Base-by-base conservation (phyloP, 2,888 invertebrate genomes). In the Drosophila cognata region DNA sequence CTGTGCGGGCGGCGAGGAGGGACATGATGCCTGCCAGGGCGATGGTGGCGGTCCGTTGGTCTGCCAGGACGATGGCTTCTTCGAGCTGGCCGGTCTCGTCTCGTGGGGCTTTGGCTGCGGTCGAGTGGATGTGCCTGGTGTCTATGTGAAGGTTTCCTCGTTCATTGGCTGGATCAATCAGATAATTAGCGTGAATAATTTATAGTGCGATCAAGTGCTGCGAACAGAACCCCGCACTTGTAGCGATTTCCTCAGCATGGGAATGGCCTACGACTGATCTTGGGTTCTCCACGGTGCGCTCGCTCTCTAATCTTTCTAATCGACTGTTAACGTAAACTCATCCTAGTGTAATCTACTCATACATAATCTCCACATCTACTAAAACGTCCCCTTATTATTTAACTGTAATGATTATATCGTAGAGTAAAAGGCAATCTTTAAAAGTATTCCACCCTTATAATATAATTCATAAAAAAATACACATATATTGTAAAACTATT, bases 101-200 rank as follows among this genome's bases (percentile, higher is more conserved):
- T 98, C 98, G 2, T 99, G 98, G 98, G 98, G 98, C 86, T 98
- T 97, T 92, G 97, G 97, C 79, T 98, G 98, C 92, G 98, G 98
- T n/a, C 94, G 98, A 51, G 95, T 96, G 74, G 97, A 98, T 93
- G 98, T 98, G 63, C 99, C 99, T 36, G 99, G 98, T n/a, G 98
- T 99, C 74, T 99, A 99, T 93, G 98, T 98, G 35, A 98, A 98
- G 94, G 98, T 99, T 13, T 98, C 98, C 5, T 96, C 98, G 51
- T 99, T 98, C 94, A 97, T 98, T 88, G 97, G 98, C 79, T 99
- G 99, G 99, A 98, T 99, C 92, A 98, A 98, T 94, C 98, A 98
- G 94, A 98, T 98, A 87, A 98, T 98, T 92, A 98, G 98, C 92
- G 98, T 98, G 87, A 98, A 98, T 94, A 98, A 98, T 94, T 95